Percentiles rank a stretch among this genome's conserved stretches.
phyloP scores from a whole-genome alignment of 1,140 invertebrate genomes.

The Drepana arcuata region DNA sequence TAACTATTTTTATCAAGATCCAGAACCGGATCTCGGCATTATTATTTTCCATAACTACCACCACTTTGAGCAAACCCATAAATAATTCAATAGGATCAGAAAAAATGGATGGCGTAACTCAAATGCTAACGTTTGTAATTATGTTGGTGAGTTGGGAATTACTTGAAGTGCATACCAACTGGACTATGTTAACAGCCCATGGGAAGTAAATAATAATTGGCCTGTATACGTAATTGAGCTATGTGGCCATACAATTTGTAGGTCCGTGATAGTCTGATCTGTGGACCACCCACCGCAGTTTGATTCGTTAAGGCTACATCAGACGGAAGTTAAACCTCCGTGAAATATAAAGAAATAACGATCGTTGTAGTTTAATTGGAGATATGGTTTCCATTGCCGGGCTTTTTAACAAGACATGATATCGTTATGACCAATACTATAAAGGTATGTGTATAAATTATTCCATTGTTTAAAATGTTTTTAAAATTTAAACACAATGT shows the following conservation, averaged over 20 bases:
- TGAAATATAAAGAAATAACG: too few species aligned
- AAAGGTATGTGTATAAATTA: too few species aligned
- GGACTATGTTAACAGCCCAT: slow-evolving; percentile 9
- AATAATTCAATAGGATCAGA: slow-evolving; percentile 19
- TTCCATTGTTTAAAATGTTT: too few species aligned
- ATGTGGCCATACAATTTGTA: slow-evolving; percentile 30
- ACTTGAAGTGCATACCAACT: slow-evolving; percentile 18
- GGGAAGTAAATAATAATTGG: slow-evolving; percentile 30
- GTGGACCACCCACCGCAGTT: slow-evolving; percentile 27
- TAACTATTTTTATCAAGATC: slow-evolving; percentile 11
- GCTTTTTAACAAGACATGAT: too few species aligned
- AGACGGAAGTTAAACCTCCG: too few species aligned
- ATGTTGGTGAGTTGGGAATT: slow-evolving; percentile 18
- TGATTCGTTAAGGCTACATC: too few species aligned
- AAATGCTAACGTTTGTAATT: slow-evolving; percentile 28
- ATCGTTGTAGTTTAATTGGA: too few species aligned
- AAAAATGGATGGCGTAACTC: slow-evolving; percentile 14
- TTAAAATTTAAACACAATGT: too few species aligned
- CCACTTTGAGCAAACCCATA: slow-evolving; percentile 10
- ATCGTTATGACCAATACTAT: too few species aligned
- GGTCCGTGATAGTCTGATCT: slow-evolving; percentile 14
- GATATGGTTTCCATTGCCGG: too few species aligned
- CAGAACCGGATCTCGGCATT: slow-evolving; percentile 12
- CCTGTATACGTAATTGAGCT: slow-evolving; percentile 29
- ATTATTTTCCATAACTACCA: slow-evolving; percentile 14